Evolutionary conservation across 2,113 vertebrate genomes (phyloP), one percentile per base, ranked within the genome.

Genomic region (Saccopteryx bilineata): DNA sequence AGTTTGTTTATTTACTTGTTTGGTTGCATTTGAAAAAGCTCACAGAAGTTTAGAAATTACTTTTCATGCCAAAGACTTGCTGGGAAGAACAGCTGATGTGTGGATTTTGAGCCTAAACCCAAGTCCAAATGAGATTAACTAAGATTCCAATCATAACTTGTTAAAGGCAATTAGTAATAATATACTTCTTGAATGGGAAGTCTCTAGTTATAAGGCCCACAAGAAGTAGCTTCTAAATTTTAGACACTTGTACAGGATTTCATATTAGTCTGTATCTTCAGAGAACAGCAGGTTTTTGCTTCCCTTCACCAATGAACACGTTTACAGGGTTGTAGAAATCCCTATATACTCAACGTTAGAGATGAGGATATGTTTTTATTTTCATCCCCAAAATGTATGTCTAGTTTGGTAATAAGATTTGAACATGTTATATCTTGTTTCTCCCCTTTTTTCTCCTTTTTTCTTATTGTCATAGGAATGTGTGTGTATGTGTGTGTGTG

Each of bases 381-480:
- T 89, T 91, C 87, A 74, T 31, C 48, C 58, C 58, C 13, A 17
- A 74, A 69, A 24, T 65, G 5, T 89, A 39, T 92, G 61, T 90
- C 63, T 89, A 75, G 75, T 86, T 95, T 91, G 89, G 48, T 79
- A 83, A 58, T 81, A 72, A 86, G 54, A 14, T 61, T 88, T 74
- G 89, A 82, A 15, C 15, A 39, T 92, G 82, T 74, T 93, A 2
- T 87, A 65, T 33, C 33, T 91, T 91, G 18, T 88, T 94, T 89
- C 23, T 87, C 72, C 63, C 79, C 52, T 48, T 68, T 39, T 1
- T 72, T 24, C 21, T 97, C 1, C 17, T n/a, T 95, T 78, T 86
- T 96, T n/a, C 75, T 96, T 52, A 75, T 93, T 94, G 87, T 97
- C 78, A 58, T 14, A 46, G 79, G 31, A 68, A 65, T 26, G 72